Conservation (phyloP, 2,888 invertebrate species). For the Hartigia nigra region DNA sequence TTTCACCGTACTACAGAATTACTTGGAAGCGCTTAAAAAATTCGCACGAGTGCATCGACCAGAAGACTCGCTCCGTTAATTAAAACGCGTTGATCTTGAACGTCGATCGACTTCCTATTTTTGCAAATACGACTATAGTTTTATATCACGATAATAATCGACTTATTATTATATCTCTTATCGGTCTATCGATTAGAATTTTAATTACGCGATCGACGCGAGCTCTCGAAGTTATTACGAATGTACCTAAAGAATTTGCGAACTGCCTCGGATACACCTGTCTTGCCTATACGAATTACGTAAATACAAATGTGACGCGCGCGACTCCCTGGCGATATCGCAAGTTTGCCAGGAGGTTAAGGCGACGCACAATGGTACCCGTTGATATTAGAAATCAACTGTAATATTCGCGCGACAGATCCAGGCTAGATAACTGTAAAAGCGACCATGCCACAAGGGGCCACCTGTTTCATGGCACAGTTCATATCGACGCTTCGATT, state of each 20-base stretch:
- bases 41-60: background rate
- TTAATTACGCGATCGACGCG: background rate
- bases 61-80: background rate
- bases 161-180: background rate
- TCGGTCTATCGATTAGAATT: background rate
- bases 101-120: background rate
- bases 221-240: background rate
- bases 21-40: background rate
- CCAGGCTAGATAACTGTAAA: conserved; percentile 23
- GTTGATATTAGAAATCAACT: background rate
- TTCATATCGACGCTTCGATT: background rate
- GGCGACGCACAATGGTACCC: background rate
- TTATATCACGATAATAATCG: background rate
- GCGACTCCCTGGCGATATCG: background rate
- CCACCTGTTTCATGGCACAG: conserved; percentile 5
- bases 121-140: background rate
- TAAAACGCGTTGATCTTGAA: background rate
- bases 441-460: conserved; percentile 1
- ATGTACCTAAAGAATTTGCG: background rate
- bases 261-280: background rate
- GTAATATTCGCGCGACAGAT: conserved; percentile 30
- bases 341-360: background rate
- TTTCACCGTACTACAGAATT: background rate
- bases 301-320: background rate
- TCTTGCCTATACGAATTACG: background rate